phyloP scores from a whole-genome alignment of 2,797 vertebrate genomes.

The Nothura maculosa region DNA sequence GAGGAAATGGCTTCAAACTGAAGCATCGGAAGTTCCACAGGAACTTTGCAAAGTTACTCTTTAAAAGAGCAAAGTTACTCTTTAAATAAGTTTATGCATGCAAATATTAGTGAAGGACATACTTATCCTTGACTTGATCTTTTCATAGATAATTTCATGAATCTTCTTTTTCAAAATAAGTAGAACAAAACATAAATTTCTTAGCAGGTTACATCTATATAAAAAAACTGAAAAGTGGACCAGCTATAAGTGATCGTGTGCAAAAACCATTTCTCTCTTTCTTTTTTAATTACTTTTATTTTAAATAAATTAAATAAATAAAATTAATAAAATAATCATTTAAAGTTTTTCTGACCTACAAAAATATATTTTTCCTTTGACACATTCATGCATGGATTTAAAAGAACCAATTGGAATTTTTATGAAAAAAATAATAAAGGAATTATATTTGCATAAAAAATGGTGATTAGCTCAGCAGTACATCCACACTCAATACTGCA shows the following conservation, averaged over 20 bases:
- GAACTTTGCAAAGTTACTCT: too few relatives aligned
- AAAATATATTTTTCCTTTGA: background rate
- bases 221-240: background rate
- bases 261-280: background rate
- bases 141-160: background rate
- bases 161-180: background rate
- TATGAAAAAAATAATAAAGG: background rate
- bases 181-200: background rate
- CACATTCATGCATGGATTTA: background rate
- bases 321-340: background rate
- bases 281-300: background rate
- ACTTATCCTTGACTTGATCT: background rate
- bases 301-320: background rate
- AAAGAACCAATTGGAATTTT: background rate
- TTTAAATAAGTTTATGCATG: background rate
- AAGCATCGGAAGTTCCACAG: too few relatives aligned
- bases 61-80: background rate
- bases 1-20: too few relatives aligned
- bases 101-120: background rate
- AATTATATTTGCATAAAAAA: background rate
- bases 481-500: background rate
- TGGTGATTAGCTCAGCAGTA: background rate
- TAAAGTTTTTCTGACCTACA: background rate
- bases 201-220: background rate
- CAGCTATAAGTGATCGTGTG: background rate